These are phyloP conservation scores for Hydrolagus colliei DNA, from an alignment of 2,797 vertebrate genomes.

Conservation along the genomic window DNA sequence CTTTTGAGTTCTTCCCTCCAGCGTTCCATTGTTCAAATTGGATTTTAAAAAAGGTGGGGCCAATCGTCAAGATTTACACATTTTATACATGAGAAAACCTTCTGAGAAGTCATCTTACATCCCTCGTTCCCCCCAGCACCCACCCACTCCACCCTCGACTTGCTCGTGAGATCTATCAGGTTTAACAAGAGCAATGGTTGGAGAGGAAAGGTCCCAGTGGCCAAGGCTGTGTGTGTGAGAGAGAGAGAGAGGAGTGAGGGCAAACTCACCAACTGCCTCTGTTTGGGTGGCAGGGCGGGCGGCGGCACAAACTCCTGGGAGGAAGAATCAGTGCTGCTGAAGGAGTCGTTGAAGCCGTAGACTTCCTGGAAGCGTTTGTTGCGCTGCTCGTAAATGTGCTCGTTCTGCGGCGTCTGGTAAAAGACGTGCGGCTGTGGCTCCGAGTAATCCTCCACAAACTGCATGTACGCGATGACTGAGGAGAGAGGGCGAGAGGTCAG, in stretches of 20 bases:
- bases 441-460: conserved; percentile 96
- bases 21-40: not conserved
- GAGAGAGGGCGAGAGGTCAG: not conserved
- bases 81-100: not conserved
- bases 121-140: not conserved
- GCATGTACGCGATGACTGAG: conserved; percentile 92
- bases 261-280: conserved; percentile 86
- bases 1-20: not conserved
- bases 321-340: conserved; percentile 63
- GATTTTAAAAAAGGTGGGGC: not conserved
- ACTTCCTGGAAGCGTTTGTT: conserved; percentile 91
- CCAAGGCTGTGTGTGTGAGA: too few species aligned
- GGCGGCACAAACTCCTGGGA: conserved; percentile 74
- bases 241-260: not conserved
- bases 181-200: not conserved
- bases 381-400: conserved; percentile 93
- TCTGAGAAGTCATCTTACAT: not conserved
- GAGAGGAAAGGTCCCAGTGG: too few species aligned
- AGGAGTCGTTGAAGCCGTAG: conserved; percentile 84
- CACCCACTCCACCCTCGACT: not conserved
- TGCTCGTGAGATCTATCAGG: not conserved
- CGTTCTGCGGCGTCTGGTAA: conserved; percentile 94
- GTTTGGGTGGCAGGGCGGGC: conserved; percentile 87
- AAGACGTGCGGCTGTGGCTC: conserved; percentile 95
- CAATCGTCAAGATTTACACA: not conserved